Base-by-base conservation (phyloP, 2,113 vertebrate species). In the Polyodon spathula region DNA sequence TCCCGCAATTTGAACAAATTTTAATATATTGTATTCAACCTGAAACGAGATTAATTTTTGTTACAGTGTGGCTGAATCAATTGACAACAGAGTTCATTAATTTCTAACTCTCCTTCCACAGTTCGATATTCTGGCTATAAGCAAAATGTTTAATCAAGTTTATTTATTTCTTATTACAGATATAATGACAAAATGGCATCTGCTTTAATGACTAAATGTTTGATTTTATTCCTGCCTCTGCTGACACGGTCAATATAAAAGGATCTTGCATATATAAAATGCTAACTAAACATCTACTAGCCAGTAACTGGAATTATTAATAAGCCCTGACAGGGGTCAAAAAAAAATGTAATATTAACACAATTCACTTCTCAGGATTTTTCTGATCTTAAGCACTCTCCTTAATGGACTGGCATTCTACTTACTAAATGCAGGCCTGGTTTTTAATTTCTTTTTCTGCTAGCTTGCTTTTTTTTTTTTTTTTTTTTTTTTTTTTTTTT, bases 61-160 rank as follows among this genome's bases (percentile, higher is more conserved):
- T 55, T 55, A 37, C 53, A 55, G 10, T 37, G 15, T 16, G 53
- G 17, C 53, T 55, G 53, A 55, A 55, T 55, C 53, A 55, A 8
- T 55, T 55, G 53, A 17, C 53, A 55, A 55, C 53, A 6, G 8
- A 55, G 53, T 37, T 55, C 15, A 55, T 55, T 55, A 27, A 55
- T 55, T 54, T 54, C n/a, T 54, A 54, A 54, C 11, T n/a, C 46
- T 50, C 48, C 12, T 14, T 50, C 48, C 48, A 50, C 48, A 55
- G 17, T 55, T 27, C 16, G 27, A 8, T 55, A 16, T 8, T 27
- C 15, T 37, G 15, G 17, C 53, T 38, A 17, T 55, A 55, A 17
- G 53, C 16, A 55, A 55, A 55, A 17, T 55, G 17, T 55, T 55
- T 6, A 16, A 27, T 17, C 10, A 14, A 53, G 12, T 6, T 53